Percentiles rank a stretch among this genome's conserved stretches.
phyloP scores from a whole-genome alignment of 2,888 invertebrate genomes.

The Acanthosepion pharaonis region DNA sequence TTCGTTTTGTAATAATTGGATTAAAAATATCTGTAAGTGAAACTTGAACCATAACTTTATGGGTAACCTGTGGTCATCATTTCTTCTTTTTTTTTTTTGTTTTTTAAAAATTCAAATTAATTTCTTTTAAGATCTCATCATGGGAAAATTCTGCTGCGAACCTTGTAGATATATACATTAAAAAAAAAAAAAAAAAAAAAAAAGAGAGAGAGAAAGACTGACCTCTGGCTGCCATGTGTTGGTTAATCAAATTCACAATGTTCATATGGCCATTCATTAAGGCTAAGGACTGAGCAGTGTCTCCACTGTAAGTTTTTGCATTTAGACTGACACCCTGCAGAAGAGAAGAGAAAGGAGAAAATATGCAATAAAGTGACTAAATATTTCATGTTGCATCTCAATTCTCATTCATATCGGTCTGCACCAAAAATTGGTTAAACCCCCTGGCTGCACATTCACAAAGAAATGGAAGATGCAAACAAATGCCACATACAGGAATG shows the following conservation, averaged over 20 bases:
- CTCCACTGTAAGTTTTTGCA: conserved; percentile 69
- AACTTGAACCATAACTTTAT: no score
- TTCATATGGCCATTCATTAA: conserved; percentile 72
- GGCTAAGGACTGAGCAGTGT: conserved; percentile 74
- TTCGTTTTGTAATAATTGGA: no score
- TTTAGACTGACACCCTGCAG: conserved; percentile 72
- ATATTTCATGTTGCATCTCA: no score
- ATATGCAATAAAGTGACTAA: neutral
- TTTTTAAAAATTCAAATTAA: neutral
- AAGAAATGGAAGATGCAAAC: no score
- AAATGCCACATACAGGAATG: no score
- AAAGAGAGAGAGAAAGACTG: neutral
- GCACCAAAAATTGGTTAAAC: no score
- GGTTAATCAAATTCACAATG: conserved; percentile 74
- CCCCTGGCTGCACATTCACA: no score
- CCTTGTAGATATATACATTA: no score
- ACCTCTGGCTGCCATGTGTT: conserved; percentile 62
- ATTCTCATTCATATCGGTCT: no score
- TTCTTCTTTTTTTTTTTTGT: neutral
- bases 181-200: neutral
- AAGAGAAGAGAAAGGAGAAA: neutral
- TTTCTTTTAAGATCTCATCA: conserved; percentile 51
- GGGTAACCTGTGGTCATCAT: neutral
- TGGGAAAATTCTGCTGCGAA: conserved; percentile 57
- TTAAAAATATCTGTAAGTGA: no score